Conservation (phyloP, 2,113 vertebrate genomes). For the Meleagris gallopavo region DNA sequence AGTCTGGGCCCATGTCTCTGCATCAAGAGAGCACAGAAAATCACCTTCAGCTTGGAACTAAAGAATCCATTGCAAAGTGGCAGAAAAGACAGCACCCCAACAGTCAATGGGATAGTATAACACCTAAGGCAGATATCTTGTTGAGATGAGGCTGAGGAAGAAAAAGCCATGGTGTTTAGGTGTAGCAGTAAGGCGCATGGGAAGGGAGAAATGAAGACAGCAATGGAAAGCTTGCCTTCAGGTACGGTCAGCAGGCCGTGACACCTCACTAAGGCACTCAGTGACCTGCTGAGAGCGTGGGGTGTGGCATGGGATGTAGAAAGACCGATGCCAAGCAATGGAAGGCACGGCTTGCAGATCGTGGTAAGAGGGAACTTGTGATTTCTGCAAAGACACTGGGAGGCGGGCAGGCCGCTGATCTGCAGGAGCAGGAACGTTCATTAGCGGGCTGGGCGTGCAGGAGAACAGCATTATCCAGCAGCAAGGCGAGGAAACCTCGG, state of each 20-base stretch:
- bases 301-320: background rate
- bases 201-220: background rate
- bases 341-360: background rate
- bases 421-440: accelerated
- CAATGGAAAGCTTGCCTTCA: background rate
- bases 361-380: background rate
- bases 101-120: background rate
- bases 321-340: background rate
- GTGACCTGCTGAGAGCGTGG: accelerated
- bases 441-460: background rate
- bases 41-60: background rate
- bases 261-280: accelerated
- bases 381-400: background rate
- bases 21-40: background rate
- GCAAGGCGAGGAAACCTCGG: accelerated
- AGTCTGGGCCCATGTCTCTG: accelerated
- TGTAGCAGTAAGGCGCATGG: accelerated
- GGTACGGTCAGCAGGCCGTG: background rate
- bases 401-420: background rate
- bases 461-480: accelerated
- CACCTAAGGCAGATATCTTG: background rate
- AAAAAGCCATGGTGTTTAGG: background rate
- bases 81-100: background rate
- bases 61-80: background rate
- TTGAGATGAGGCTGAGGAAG: background rate